These are phyloP conservation scores for Spicauda simplicius DNA, from an alignment of 2,888 invertebrate species.

Conservation along the genomic window DNA sequence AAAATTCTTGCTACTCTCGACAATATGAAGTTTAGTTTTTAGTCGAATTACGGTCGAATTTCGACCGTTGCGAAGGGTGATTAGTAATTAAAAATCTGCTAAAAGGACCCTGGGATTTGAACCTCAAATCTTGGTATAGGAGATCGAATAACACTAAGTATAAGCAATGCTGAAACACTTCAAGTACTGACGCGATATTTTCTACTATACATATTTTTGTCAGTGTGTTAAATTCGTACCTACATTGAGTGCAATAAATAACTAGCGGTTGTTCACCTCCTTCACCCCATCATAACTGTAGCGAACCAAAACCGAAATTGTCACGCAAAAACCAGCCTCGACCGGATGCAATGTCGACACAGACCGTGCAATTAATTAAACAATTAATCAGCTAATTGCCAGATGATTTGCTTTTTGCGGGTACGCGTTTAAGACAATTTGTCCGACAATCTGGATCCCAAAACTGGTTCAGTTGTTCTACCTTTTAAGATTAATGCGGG, in stretches of 20 bases:
- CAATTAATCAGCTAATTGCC: conserved; percentile 83
- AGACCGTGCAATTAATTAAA: conserved; percentile 80
- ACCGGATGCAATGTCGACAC: conserved; percentile 57
- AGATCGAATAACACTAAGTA: background rate
- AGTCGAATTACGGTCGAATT: too few species aligned
- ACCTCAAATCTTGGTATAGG: too few species aligned
- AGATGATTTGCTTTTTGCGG: conserved; percentile 78
- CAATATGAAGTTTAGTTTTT: too few species aligned
- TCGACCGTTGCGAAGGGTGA: too few species aligned
- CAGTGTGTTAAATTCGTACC: too few species aligned
- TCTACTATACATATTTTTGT: too few species aligned
- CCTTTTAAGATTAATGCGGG: conserved; percentile 56
- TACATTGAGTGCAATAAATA: background rate
- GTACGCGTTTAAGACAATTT: conserved; percentile 69
- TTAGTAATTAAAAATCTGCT: too few species aligned
- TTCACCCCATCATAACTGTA: conserved; percentile 43
- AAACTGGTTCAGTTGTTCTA: conserved; percentile 42
- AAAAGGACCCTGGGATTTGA: too few species aligned
- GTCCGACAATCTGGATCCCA: conserved; percentile 60
- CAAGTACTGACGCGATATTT: too few species aligned
- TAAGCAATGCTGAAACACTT: background rate
- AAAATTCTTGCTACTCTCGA: too few species aligned
- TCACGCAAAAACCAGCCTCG: conserved; percentile 41
- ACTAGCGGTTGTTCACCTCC: conserved; percentile 16
- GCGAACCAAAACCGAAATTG: conserved; percentile 37